Evolutionary conservation across 2,113 vertebrate genomes (phyloP).

Genomic region (Amphiprion percula): DNA sequence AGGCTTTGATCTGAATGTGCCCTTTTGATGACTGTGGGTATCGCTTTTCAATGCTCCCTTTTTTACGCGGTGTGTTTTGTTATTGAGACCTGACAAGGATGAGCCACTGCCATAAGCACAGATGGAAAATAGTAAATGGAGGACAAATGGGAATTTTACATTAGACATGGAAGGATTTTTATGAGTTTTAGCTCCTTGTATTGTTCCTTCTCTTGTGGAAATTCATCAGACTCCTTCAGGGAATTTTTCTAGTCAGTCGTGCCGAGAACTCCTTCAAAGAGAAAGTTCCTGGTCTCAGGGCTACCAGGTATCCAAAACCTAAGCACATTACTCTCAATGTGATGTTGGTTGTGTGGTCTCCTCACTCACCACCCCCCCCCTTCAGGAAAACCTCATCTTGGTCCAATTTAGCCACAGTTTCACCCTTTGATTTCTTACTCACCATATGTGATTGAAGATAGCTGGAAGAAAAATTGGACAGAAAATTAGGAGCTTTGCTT

Average conservation of each 20-base stretch:
- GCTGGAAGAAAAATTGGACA: constrained; percentile 13
- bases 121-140: constrained; percentile 13
- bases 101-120: constrained; percentile 21
- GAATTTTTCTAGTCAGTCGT: not conserved
- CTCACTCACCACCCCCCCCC: not conserved
- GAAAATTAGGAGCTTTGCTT: constrained; percentile 27
- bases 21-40: constrained; percentile 42
- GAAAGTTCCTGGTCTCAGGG: not conserved
- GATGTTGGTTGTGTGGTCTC: not conserved
- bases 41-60: constrained; percentile 36
- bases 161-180: not conserved
- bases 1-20: constrained; percentile 54
- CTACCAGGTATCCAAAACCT: not conserved
- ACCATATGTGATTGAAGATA: constrained; percentile 11
- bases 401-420: not conserved
- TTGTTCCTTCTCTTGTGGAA: not conserved
- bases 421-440: constrained; percentile 5
- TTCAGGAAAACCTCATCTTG: constrained; percentile 6
- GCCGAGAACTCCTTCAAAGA: not conserved
- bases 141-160: constrained; percentile 10
- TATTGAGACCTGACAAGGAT: constrained; percentile 31
- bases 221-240: not conserved
- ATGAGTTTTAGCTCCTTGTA: constrained; percentile 14
- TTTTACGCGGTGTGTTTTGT: constrained; percentile 27
- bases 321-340: not conserved